These are phyloP conservation scores for Lithobates pipiens DNA, from an alignment of 2,797 vertebrate genomes.

Conservation along the genomic window DNA sequence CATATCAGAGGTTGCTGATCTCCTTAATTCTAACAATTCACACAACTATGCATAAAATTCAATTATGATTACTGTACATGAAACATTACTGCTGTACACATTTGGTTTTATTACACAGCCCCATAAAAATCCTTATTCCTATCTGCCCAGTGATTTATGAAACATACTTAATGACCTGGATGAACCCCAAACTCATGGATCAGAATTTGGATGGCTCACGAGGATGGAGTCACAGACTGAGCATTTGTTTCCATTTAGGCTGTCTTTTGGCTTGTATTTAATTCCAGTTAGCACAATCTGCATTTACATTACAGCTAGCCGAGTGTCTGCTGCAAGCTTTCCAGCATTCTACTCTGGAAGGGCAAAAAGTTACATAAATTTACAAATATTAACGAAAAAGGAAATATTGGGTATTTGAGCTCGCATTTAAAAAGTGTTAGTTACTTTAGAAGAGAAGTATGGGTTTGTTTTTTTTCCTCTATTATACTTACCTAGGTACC, in stretches of 20 bases:
- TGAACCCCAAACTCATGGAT: constrained; percentile 31
- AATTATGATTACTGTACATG: not conserved
- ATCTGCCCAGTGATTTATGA: constrained; percentile 10
- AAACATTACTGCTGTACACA: not conserved
- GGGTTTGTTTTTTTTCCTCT: no score
- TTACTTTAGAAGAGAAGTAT: no score
- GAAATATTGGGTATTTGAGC: no score
- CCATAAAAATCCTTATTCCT: not conserved
- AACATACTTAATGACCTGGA: constrained; percentile 18
- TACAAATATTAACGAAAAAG: not conserved
- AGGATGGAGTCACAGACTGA: constrained; percentile 32
- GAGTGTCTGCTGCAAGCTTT: not conserved
- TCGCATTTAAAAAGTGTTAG: no score
- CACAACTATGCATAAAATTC: not conserved
- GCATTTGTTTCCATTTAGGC: constrained; percentile 51
- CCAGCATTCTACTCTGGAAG: not conserved
- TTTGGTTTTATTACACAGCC: not conserved
- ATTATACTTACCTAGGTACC: no score
- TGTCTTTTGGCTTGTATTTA: constrained; percentile 26
- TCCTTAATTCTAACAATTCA: not conserved
- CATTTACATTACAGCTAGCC: constrained; percentile 1
- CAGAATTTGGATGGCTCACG: constrained; percentile 4
- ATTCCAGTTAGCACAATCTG: constrained; percentile 22
- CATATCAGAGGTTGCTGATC: no score
- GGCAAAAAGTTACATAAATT: not conserved